Evolutionary conservation across 2,888 invertebrate species (phyloP).

Genomic region (Coremacera marginata): DNA sequence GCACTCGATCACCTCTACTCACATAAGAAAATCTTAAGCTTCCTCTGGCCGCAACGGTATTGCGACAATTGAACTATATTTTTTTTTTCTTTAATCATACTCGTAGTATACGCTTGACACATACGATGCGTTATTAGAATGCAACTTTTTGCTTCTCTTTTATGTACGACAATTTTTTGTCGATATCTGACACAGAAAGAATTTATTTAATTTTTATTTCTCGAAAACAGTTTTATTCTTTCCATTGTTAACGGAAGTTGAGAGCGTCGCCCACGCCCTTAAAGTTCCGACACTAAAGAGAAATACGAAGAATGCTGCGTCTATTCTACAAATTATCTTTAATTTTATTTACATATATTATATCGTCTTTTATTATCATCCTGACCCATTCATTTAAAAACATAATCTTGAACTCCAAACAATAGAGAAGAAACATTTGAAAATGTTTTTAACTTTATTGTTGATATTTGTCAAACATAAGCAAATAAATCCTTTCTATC

Average conservation of each 20-base stretch:
- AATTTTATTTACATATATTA: too few relatives aligned
- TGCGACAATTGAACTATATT: constrained; percentile 28
- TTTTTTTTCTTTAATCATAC: constrained; percentile 2
- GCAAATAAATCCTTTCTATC: too few relatives aligned
- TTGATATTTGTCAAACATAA: too few relatives aligned
- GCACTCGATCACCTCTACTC: neutral
- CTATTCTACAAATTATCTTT: too few relatives aligned
- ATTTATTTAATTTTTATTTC: neutral
- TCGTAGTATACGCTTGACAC: neutral
- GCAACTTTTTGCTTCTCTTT: neutral
- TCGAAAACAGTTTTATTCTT: neutral
- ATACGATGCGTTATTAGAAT: neutral
- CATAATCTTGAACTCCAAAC: too few relatives aligned
- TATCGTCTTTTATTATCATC: too few relatives aligned
- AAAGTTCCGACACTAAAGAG: too few relatives aligned
- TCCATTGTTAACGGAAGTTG: neutral
- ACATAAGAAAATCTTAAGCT: neutral
- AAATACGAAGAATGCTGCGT: too few relatives aligned
- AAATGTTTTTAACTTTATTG: too few relatives aligned
- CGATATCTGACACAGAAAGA: neutral
- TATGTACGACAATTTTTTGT: neutral
- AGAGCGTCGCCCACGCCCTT: neutral
- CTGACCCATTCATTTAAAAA: too few relatives aligned
- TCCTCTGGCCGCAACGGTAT: constrained; percentile 8
- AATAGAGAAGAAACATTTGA: too few relatives aligned